Evolutionary conservation across 2,113 vertebrate genomes (phyloP), one percentile per base, ranked within the genome.

Genomic region (Malurus cyaneus): DNA sequence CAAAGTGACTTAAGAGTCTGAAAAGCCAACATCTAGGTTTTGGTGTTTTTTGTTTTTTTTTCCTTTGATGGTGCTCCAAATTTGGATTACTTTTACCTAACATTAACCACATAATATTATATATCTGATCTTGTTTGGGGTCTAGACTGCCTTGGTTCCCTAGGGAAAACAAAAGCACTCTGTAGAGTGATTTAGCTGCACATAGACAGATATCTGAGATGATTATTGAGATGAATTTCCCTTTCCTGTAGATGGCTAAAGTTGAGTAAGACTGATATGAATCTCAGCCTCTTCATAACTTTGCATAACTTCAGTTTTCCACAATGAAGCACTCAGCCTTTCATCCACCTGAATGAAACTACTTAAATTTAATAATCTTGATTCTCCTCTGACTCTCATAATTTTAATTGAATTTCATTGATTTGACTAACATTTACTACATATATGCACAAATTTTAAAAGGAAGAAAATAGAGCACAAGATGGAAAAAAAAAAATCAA

Each of bases 1-100:
- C 1, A 0, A 36, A 41, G 5, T 28, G 20, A 1, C 49, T 44
- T 49, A 20, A 66, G 5, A 41, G 10, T 39, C 5, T 32, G 23
- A 70, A 70, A 73, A 78, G 16, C 2, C 41, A 53, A 0, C 3
- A 56, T 1, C 1, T 80, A 49, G 25, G 2, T 56, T 70, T 26
- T 49, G 7, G 10, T n/a, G 28, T 18, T 31, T 46, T 31, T 47
- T 39, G 5, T 17, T 11, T 50, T 41, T 32, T 60, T 20, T 66
- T 42, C 3, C 25, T 66, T 74, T 74, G 1, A 14, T 18, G 6
- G 8, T 46, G 3, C 11, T 71, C 3, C 13, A 69, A 86, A 9
- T 3, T 20, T 73, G 28, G 17, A 67, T 56, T 34, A 1, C 39
- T 42, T 29, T 92, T 19, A 20, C 4, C 13, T 46, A 46, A 32